Conservation (phyloP, 2,888 invertebrate genomes). For the Epiperipatus broadwayi region DNA sequence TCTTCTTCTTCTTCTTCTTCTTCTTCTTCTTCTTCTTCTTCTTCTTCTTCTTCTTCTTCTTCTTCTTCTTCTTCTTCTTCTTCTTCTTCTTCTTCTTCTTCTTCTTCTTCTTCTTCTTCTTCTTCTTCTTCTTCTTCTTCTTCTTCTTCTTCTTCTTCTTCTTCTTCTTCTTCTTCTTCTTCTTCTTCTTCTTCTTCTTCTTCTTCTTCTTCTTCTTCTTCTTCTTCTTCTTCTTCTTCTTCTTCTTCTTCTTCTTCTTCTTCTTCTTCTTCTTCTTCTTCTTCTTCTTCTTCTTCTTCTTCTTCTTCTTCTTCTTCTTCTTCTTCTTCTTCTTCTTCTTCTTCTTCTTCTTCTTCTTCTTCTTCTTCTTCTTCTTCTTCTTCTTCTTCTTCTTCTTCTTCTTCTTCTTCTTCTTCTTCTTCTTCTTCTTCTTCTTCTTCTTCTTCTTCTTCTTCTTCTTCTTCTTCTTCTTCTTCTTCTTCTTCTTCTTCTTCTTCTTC, state of each 20-base stretch:
- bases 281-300: not conserved
- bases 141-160: slow-evolving; percentile 1
- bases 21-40: not conserved
- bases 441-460: too few species aligned
- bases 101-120: slow-evolving; percentile 1
- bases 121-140: slow-evolving; percentile 1
- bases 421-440: too few species aligned
- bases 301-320: slow-evolving; percentile 1
- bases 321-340: not conserved
- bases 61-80: not conserved
- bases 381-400: too few species aligned
- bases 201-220: not conserved
- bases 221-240: not conserved
- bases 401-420: too few species aligned
- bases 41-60: not conserved
- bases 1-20: slow-evolving; percentile 5
- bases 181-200: not conserved
- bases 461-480: too few species aligned
- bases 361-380: slow-evolving; percentile 6
- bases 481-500: too few species aligned
- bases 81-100: slow-evolving; percentile 1
- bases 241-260: not conserved
- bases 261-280: not conserved
- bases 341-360: slow-evolving; percentile 4
- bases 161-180: not conserved